Evolutionary conservation across 2,113 vertebrate species (phyloP).

Genomic region (Hirundichthys speculiger): DNA sequence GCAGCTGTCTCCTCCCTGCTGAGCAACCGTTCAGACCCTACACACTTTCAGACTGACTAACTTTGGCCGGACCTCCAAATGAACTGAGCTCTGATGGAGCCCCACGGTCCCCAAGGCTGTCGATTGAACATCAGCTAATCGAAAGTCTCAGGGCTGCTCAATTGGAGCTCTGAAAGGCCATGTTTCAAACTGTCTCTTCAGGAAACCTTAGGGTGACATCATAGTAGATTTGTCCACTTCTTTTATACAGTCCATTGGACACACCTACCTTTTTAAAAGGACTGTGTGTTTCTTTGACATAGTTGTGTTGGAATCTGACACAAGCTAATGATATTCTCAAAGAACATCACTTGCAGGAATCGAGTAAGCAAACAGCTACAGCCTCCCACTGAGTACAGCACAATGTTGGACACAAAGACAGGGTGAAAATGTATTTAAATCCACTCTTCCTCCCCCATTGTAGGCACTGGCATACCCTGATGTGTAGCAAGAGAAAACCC

Average conservation of each 20-base stretch:
- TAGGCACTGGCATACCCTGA: not conserved
- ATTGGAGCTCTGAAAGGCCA: no score
- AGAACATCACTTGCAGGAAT: not conserved
- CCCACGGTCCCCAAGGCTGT: no score
- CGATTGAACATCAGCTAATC: no score
- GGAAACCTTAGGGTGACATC: no score
- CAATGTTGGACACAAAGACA: slow-evolving; percentile 23
- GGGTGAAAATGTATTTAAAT: slow-evolving; percentile 38
- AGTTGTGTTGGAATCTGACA: not conserved
- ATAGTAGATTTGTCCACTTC: no score
- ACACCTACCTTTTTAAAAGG: not conserved
- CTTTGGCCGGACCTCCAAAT: no score
- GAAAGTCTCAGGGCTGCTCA: no score
- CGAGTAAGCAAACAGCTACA: not conserved
- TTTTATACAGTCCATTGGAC: not conserved
- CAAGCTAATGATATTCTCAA: not conserved
- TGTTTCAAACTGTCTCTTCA: no score
- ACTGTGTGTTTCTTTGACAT: not conserved
- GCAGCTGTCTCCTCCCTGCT: no score
- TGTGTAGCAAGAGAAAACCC: slow-evolving; percentile 14
- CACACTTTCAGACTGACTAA: no score
- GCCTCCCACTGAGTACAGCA: not conserved
- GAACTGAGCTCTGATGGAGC: no score
- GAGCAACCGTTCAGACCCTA: no score
- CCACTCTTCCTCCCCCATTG: slow-evolving; percentile 13